Conservation (phyloP, 2,888 invertebrate genomes). For the Heliconius hortense region DNA sequence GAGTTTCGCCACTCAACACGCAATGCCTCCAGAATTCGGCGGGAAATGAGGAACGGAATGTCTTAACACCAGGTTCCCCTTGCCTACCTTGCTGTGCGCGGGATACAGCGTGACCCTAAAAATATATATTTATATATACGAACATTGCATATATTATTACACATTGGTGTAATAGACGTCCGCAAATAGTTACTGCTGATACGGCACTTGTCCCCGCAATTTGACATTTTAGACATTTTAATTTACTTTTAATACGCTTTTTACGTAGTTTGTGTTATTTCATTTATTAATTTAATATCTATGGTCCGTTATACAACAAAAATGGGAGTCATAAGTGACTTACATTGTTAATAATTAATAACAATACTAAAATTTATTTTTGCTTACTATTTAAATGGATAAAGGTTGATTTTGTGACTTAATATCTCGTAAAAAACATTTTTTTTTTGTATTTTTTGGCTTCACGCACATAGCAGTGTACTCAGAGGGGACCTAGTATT, state of each 20-base stretch:
- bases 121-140: too few relatives aligned
- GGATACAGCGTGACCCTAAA: too few relatives aligned
- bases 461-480: too few relatives aligned
- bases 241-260: slow-evolving; percentile 75
- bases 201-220: slow-evolving; percentile 72
- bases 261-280: slow-evolving; percentile 78
- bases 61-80: too few relatives aligned
- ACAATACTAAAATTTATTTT: neutral
- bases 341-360: slow-evolving; percentile 47
- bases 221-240: slow-evolving; percentile 79
- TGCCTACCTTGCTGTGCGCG: too few relatives aligned
- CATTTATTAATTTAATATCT: slow-evolving; percentile 76
- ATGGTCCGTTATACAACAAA: slow-evolving; percentile 63
- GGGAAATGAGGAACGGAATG: too few relatives aligned
- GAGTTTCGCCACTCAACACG: too few relatives aligned
- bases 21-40: too few relatives aligned
- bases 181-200: slow-evolving; percentile 58
- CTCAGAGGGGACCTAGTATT: too few relatives aligned
- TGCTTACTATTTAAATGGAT: neutral
- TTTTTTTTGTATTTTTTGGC: too few relatives aligned
- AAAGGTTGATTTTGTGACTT: neutral
- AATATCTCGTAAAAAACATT: too few relatives aligned
- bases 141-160: slow-evolving; percentile 17
- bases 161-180: slow-evolving; percentile 53
- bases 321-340: slow-evolving; percentile 55